Conservation (phyloP, 2,888 invertebrate species). For the Phaonia tiefii region DNA sequence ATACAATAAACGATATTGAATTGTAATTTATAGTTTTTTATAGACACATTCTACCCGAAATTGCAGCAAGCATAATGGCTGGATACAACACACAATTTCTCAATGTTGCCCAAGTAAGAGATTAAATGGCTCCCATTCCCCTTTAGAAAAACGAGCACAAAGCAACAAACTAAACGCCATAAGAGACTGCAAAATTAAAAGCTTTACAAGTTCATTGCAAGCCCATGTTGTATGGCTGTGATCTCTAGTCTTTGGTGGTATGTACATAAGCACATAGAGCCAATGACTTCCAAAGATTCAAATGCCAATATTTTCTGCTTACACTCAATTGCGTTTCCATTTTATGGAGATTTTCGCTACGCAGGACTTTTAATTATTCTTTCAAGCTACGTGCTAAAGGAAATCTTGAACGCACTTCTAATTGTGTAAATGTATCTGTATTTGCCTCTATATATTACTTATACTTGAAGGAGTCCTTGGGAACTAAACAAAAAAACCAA, state of each 20-base stretch:
- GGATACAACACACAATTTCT: conserved; percentile 6
- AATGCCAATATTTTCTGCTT: neutral
- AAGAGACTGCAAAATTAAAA: conserved; percentile 43
- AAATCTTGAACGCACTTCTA: neutral
- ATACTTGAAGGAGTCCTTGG: neutral
- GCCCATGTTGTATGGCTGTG: neutral
- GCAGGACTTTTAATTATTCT: conserved; percentile 25
- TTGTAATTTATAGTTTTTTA: conserved; percentile 59
- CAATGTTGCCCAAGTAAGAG: conserved; percentile 48
- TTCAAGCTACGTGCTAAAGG: neutral
- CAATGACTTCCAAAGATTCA: neutral
- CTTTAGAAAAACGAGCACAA: no score
- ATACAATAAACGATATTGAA: conserved; percentile 59
- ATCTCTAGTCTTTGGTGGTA: neutral
- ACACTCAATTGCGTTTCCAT: neutral
- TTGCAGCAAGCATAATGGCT: conserved; percentile 6
- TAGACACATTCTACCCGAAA: conserved; percentile 43
- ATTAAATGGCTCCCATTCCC: conserved; percentile 53
- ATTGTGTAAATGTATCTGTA: neutral
- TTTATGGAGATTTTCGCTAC: neutral
- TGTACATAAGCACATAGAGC: no score
- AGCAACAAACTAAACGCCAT: neutral
- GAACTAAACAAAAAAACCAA: neutral
- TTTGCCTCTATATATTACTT: neutral
- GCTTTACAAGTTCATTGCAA: conserved; percentile 13